Evolutionary conservation across 2,888 invertebrate species (phyloP), one percentile per base, ranked within the genome.

Genomic region (Mantis religiosa): DNA sequence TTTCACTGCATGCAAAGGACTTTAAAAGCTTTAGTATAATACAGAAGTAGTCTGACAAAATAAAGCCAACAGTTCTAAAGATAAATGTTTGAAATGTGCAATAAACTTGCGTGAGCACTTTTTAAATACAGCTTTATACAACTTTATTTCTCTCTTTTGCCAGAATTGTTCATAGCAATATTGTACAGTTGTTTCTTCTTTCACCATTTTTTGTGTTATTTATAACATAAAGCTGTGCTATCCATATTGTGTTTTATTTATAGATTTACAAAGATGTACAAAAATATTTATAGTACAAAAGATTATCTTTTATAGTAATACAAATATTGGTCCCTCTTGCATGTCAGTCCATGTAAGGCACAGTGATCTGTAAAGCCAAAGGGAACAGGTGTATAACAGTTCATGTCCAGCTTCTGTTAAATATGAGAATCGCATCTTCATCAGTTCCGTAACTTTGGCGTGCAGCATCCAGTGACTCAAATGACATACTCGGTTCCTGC

Each of bases 371-470:
- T 71, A 71, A 71, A 71, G 54, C 54, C 54, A 71, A 71, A 25
- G 15, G 54, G 54, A 71, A 20, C 54, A 71, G 54, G 25, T 20
- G 54, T 71, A 25, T 71, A 20, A 71, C 54, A 71, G 54, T 20
- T 71, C 25, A 86, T 20, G 81, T 86, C 86, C 86, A 89, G 25
- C 82, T 88, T 7, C 81, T 82, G n/a, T 82, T 82, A 28, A 83
- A 94, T 12, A 96, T 92, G 9, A 96, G 94, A 90, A 97, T 95
- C 83, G 95, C 93, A 92, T 97, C 97, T 91, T 95, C 94, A 92
- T 97, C 97, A 0, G 97, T 97, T 87, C 96, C 96, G 91, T 93
- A 93, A 89, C 94, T 94, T 90, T 93, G 93, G 88, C 96, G 93
- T 3, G 96, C 95, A 89, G 92, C 91, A 91, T 96, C 93, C 91